A percentile compares a stretch with the other conserved stretches of the same genome.
Evolutionary conservation across 2,888 invertebrate genomes (phyloP).

Genomic region (Drosophila anomelani): DNA sequence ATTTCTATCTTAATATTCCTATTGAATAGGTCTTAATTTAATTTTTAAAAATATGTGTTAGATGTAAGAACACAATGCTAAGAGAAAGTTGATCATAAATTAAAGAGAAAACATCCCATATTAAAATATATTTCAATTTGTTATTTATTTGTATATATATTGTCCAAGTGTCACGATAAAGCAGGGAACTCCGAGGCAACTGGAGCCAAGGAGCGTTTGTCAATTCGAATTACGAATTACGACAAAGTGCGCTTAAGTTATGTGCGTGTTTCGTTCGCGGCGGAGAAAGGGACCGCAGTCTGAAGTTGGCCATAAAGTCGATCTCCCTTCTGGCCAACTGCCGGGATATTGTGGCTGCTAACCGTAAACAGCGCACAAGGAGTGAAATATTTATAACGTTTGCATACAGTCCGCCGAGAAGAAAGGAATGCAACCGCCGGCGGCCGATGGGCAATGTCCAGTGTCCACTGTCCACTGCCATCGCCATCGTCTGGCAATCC

Average conservation of each 20-base stretch:
- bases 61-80: not conserved
- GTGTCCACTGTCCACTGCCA: constrained; percentile 15
- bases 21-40: too few relatives aligned
- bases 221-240: constrained; percentile 82
- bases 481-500: constrained; percentile 31
- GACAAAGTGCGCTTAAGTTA: constrained; percentile 81
- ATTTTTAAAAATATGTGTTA: fast-evolving
- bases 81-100: not conserved
- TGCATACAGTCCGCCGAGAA: constrained; percentile 48
- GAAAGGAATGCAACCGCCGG: constrained; percentile 47
- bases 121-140: not conserved
- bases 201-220: constrained; percentile 69
- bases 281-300: constrained; percentile 55
- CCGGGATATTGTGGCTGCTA: constrained; percentile 61
- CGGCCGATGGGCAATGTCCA: constrained; percentile 32
- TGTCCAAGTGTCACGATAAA: not conserved
- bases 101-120: not conserved
- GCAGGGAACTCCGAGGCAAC: constrained; percentile 38
- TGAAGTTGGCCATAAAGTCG: constrained; percentile 64
- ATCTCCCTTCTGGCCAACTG: constrained; percentile 42
- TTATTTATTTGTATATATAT: not conserved
- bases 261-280: constrained; percentile 41
- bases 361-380: constrained; percentile 60
- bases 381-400: constrained; percentile 75
- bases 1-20: too few relatives aligned